Percentiles rank a stretch among this genome's conserved stretches.
These are phyloP conservation scores for Hippasteria phrygiana DNA, from an alignment of 53 echinoderm and acorn worm species.

Conservation along the genomic window DNA sequence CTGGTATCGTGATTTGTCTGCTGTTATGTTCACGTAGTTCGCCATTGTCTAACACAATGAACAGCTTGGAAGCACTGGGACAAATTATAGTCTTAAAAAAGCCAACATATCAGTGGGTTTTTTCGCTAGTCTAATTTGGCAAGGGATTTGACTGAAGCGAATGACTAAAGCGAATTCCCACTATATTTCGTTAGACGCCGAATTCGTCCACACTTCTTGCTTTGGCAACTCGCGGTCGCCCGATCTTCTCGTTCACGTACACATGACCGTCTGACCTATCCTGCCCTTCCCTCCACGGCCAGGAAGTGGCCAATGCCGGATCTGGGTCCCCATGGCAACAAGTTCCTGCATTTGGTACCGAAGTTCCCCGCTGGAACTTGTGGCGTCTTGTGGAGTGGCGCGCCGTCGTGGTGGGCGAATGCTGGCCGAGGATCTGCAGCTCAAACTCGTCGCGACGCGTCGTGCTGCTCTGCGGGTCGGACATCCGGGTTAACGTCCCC, in stretches of 20 bases:
- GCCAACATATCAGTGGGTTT: too few species aligned
- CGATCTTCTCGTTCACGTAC: slow-evolving; percentile 65
- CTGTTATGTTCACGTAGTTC: too few species aligned
- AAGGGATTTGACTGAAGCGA: too few species aligned
- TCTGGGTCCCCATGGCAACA: slow-evolving; percentile 30
- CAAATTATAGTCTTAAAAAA: too few species aligned
- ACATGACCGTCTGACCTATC: slow-evolving; percentile 50
- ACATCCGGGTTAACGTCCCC: slow-evolving; percentile 20
- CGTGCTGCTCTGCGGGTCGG: slow-evolving; percentile 28
- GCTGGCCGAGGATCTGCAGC: slow-evolving; percentile 38
- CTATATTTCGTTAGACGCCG: slow-evolving; percentile 44
- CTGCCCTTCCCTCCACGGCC: slow-evolving; percentile 15
- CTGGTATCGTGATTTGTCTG: too few species aligned
- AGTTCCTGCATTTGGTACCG: slow-evolving; percentile 40
- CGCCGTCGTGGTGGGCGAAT: slow-evolving; percentile 1
- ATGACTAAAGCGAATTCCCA: too few species aligned
- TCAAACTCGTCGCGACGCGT: slow-evolving; percentile 36
- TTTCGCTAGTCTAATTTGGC: too few species aligned
- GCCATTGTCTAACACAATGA: too few species aligned
- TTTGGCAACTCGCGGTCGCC: slow-evolving; percentile 61
- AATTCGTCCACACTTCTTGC: slow-evolving; percentile 69
- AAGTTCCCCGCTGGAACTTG: slow-evolving; percentile 59
- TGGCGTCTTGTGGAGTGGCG: slow-evolving; percentile 26
- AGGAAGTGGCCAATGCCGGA: background rate
- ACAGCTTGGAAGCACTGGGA: too few species aligned